phyloP scores from a whole-genome alignment of 1,140 invertebrate species.

The Gryon sp. region DNA sequence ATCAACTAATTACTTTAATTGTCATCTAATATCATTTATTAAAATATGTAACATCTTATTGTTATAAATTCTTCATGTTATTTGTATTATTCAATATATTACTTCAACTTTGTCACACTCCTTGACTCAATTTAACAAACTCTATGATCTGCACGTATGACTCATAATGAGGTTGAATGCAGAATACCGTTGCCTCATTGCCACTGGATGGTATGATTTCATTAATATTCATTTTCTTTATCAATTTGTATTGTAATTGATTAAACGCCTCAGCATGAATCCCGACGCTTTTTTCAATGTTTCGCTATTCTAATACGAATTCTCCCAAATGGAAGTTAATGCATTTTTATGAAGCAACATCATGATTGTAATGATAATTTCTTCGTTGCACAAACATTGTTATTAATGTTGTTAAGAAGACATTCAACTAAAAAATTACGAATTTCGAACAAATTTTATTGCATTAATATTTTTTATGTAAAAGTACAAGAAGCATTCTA shows the following conservation, averaged over 20 bases:
- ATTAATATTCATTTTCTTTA: constrained; percentile 49
- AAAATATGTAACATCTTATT: too few relatives aligned
- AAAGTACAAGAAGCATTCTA: too few relatives aligned
- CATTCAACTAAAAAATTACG: too few relatives aligned
- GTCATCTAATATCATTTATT: too few relatives aligned
- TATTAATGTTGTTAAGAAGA: too few relatives aligned
- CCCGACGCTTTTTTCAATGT: background rate
- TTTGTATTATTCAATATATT: too few relatives aligned
- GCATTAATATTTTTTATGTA: too few relatives aligned
- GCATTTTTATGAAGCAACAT: constrained; percentile 30
- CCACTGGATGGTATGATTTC: constrained; percentile 36
- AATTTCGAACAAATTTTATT: too few relatives aligned
- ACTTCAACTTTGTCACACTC: background rate
- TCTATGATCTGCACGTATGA: constrained; percentile 40
- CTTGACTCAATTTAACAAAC: constrained; percentile 21
- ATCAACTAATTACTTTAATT: constrained; percentile 3
- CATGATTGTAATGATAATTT: background rate
- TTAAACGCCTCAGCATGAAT: constrained; percentile 23
- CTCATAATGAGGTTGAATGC: constrained; percentile 21
- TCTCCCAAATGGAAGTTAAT: constrained; percentile 15
- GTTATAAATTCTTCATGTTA: too few relatives aligned
- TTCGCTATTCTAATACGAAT: background rate
- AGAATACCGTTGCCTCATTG: constrained; percentile 44
- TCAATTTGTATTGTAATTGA: constrained; percentile 53
- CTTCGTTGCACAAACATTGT: background rate